Conservation (phyloP, 2,113 vertebrate genomes). For the Danio rerio region DNA sequence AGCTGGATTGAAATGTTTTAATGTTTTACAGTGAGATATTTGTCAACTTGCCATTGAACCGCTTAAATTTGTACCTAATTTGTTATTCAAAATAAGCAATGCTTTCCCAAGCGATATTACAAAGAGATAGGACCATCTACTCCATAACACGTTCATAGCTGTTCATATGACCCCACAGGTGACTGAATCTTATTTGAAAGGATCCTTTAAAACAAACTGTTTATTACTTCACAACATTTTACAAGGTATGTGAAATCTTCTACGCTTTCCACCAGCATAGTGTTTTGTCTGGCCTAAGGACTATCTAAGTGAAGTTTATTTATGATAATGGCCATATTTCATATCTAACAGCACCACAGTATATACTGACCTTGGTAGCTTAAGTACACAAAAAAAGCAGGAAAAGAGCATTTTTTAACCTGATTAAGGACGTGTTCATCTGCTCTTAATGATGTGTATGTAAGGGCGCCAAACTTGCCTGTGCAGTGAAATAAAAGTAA, state of each 20-base stretch:
- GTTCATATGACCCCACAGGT: neutral
- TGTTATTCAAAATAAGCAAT: neutral
- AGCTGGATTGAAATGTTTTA: neutral
- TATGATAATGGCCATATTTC: neutral
- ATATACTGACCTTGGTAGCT: neutral
- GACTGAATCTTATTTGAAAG: neutral
- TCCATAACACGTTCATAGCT: neutral
- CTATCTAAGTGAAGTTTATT: neutral
- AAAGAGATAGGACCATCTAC: too few relatives aligned
- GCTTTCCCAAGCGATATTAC: neutral
- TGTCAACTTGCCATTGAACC: neutral
- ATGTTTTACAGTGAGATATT: neutral
- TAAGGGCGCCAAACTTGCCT: neutral
- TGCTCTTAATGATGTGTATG: conserved; percentile 23
- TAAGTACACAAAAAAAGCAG: neutral
- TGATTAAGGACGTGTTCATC: neutral
- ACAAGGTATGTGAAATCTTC: neutral
- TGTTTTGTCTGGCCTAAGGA: neutral
- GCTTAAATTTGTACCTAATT: neutral
- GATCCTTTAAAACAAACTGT: neutral
- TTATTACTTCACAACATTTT: neutral
- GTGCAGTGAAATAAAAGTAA: conserved; percentile 5
- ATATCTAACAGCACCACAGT: neutral
- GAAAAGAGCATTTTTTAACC: neutral
- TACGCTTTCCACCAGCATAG: neutral